Evolutionary conservation across 1,140 invertebrate species (phyloP), one percentile per base, ranked within the genome.

Genomic region (Rhagoletis pomonella): DNA sequence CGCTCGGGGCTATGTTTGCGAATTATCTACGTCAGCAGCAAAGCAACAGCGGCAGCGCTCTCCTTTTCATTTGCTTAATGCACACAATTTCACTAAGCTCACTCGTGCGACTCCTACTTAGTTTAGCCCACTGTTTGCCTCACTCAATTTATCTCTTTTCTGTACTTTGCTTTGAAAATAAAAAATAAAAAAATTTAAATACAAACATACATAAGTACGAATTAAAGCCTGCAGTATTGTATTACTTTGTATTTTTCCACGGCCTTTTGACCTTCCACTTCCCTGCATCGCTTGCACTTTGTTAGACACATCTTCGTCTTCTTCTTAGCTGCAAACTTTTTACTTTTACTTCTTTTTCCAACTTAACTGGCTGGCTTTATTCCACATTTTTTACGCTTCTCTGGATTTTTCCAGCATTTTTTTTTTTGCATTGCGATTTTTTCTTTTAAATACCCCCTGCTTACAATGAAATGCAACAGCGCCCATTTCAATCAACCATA

Each of bases 61-160:
- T 81, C n/a, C 47, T 81, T 81, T 81, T 81, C 73, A 81, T 81
- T 81, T 81, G 50, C 73, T 81, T 81, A 55, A 81, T 81, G 73
- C 73, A 81, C 47, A 81, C 73, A 81, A 81, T 81, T 81, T 81
- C 47, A 55, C 73, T 81, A 81, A 81, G 73, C 73, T 81, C 47
- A 55, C 47, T 58, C 47, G 73, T 58, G 3, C 47, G 73, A n/a
- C 47, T 81, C 73, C 73, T 55, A 81, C 73, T 81, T 81, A 81
- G 73, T 47, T 81, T 81, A 81, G 73, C 73, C 50, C 14, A 47
- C 29, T 47, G 19, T 47, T 55, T 55, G 12, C 12, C 60, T 14
- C 12, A 14, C 60, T n/a, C 17, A 81, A 14, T 19, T 17, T 17
- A 47, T 29, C 10, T 29, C 7, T 55, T 5, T 47, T 81, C 47